phyloP scores from a whole-genome alignment of 2,113 vertebrate species.

The Loxodonta africana region DNA sequence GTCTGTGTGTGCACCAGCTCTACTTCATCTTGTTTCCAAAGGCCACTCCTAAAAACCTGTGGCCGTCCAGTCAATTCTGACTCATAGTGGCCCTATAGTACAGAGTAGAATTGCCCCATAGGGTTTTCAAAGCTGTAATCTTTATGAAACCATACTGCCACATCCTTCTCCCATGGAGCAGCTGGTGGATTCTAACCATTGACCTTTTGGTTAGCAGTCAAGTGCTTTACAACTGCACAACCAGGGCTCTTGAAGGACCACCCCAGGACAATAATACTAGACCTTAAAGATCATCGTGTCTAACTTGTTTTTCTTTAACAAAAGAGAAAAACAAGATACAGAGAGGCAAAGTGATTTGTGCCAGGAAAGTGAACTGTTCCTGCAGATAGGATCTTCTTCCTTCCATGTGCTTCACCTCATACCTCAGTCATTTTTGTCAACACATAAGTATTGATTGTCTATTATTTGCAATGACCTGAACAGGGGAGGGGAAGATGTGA shows the following conservation, averaged over 20 bases:
- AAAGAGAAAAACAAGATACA: not conserved
- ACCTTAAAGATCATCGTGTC: not conserved
- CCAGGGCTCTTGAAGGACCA: not conserved
- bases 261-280: accelerated
- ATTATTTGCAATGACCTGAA: not conserved
- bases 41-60: not conserved
- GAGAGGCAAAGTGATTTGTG: not conserved
- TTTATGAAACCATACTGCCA: not conserved
- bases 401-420: not conserved
- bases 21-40: not conserved
- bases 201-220: not conserved
- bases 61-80: not conserved
- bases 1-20: accelerated
- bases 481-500: no score
- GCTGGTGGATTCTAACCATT: not conserved
- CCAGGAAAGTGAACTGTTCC: accelerated
- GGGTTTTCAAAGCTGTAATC: not conserved
- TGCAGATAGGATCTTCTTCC: accelerated
- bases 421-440: not conserved
- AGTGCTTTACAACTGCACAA: not conserved
- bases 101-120: not conserved
- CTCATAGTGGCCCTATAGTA: not conserved
- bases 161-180: no score
- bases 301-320: not conserved
- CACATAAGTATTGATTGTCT: accelerated